Evolutionary conservation across 2,113 vertebrate genomes (phyloP).

Genomic region (Chrysochloris asiatica): DNA sequence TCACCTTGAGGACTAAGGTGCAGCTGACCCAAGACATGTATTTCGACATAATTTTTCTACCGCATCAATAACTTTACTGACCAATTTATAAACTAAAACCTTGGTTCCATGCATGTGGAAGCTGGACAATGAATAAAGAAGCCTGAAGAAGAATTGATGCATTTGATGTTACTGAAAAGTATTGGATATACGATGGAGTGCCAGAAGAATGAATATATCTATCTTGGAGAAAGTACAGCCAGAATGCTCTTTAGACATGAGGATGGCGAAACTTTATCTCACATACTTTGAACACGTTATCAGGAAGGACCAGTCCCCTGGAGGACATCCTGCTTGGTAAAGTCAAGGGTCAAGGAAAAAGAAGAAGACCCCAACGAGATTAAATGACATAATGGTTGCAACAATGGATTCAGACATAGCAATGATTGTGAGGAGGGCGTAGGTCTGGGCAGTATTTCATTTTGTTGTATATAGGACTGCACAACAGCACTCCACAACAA

Average conservation of each 20-base stretch:
- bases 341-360: background rate
- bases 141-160: background rate
- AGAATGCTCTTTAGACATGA: background rate
- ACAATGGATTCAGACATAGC: background rate
- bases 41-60: background rate
- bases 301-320: background rate
- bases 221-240: background rate
- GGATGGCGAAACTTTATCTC: background rate
- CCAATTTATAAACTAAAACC: no score
- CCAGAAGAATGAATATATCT: background rate
- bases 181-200: background rate
- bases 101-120: no score
- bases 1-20: background rate
- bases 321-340: background rate
- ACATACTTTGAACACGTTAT: background rate
- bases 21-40: background rate
- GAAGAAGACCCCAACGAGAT: background rate
- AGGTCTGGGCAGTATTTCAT: background rate
- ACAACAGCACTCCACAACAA: background rate
- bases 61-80: no score
- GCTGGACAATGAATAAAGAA: background rate
- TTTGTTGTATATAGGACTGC: background rate
- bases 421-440: background rate
- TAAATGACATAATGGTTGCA: no score
- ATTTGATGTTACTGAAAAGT: background rate